Conservation (phyloP, 2,113 vertebrate species). For the Circaetus cinerascens region DNA sequence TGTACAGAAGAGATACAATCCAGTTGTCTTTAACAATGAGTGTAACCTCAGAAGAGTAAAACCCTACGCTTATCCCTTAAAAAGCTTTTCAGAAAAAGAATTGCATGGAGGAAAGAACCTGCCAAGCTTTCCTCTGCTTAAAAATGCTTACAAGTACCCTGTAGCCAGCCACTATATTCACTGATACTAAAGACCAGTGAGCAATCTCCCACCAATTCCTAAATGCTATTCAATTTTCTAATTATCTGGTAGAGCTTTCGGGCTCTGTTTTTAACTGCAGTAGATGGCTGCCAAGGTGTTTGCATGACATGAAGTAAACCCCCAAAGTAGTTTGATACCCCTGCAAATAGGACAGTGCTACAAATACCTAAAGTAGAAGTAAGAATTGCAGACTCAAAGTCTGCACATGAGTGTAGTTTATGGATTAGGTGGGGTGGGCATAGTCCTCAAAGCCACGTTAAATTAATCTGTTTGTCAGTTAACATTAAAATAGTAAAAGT, state of each 20-base stretch:
- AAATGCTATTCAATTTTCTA: not conserved
- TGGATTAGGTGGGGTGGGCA: not conserved
- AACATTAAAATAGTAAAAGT: not conserved
- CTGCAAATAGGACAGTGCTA: not conserved
- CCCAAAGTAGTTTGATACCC: not conserved
- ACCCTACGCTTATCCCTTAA: not conserved
- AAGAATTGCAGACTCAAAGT: not conserved
- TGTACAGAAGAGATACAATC: not conserved
- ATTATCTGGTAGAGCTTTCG: not conserved
- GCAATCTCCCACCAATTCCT: not conserved
- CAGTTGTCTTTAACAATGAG: not conserved
- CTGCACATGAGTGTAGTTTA: not conserved
- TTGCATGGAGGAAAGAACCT: not conserved
- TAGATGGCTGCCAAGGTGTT: not conserved
- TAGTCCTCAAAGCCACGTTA: not conserved
- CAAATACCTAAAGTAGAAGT: not conserved
- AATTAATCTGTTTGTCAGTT: not conserved
- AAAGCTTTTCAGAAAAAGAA: not conserved
- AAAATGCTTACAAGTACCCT: not conserved
- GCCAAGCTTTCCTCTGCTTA: not conserved
- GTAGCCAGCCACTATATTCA: not conserved
- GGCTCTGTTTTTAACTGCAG: not conserved
- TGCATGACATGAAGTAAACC: not conserved
- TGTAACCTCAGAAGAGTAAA: not conserved
- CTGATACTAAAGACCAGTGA: not conserved